phyloP scores from a whole-genome alignment of 1,140 invertebrate species.

The Wasmannia auropunctata region DNA sequence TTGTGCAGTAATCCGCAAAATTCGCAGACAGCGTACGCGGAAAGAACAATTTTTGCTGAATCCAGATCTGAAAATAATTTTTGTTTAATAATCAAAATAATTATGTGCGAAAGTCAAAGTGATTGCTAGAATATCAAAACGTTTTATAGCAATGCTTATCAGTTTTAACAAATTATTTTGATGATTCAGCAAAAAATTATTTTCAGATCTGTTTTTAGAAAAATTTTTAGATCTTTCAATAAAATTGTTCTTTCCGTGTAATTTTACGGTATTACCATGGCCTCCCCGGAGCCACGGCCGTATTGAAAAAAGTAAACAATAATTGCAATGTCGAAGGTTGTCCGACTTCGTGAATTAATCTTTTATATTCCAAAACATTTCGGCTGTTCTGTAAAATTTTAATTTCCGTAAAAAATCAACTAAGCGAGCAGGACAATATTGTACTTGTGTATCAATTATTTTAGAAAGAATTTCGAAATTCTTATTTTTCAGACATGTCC shows the following conservation, averaged over 20 bases:
- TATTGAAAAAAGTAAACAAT: conserved; percentile 11
- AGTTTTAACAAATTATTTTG: no score
- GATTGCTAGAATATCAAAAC: no score
- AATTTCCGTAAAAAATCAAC: neutral
- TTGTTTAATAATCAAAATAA: no score
- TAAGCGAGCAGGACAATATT: neutral
- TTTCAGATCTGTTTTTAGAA: no score
- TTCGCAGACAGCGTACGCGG: conserved; percentile 5
- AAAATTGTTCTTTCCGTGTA: no score
- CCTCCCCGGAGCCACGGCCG: neutral
- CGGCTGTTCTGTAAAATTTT: neutral
- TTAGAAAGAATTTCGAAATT: neutral
- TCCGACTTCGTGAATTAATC: neutral
- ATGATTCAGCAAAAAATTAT: no score
- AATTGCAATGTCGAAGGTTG: neutral
- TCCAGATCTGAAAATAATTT: no score
- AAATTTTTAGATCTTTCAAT: no score
- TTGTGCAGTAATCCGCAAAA: conserved; percentile 27
- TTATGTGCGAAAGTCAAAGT: no score
- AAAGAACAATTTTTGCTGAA: no score
- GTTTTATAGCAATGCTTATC: no score
- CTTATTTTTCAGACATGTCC: no score
- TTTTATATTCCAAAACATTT: neutral
- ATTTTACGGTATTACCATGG: conserved; percentile 6
- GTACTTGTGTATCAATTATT: neutral